Percentiles rank a stretch among this genome's conserved stretches.
Evolutionary conservation across 2,888 invertebrate genomes (phyloP).

Genomic region (Amblyjoppa fuscipennis): DNA sequence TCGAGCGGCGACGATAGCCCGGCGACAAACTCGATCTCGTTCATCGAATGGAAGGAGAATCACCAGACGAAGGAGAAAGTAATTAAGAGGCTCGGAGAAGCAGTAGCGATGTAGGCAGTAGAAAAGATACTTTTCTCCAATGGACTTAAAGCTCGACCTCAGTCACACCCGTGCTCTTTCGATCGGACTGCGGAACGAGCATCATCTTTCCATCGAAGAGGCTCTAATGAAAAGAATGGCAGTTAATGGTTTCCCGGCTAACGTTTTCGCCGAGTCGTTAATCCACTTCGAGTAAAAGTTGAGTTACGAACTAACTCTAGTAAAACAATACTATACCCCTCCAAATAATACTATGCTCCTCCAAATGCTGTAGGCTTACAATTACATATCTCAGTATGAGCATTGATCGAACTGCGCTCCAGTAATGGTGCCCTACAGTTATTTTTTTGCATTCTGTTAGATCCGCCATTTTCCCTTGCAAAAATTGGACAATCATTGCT

Average conservation of each 20-base stretch:
- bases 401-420: background rate
- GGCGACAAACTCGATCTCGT: background rate
- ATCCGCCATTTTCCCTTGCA: too few relatives aligned
- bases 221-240: conserved; percentile 45
- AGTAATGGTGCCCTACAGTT: too few relatives aligned
- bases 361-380: background rate
- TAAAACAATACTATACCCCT: background rate
- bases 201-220: conserved; percentile 31
- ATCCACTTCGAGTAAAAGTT: background rate
- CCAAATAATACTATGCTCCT: background rate
- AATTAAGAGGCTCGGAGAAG: conserved; percentile 32
- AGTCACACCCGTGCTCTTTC: conserved; percentile 10
- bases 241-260: conserved; percentile 41
- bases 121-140: conserved; percentile 17
- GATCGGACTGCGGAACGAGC: conserved; percentile 12
- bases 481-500: background rate
- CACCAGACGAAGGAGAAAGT: background rate
- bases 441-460: background rate
- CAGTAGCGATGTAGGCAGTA: background rate
- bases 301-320: background rate
- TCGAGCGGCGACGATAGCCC: background rate
- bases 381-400: background rate
- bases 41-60: background rate
- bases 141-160: conserved; percentile 29
- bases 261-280: conserved; percentile 34